phyloP scores from a whole-genome alignment of 2,797 vertebrate species.

The Pseudochirops corinnae region DNA sequence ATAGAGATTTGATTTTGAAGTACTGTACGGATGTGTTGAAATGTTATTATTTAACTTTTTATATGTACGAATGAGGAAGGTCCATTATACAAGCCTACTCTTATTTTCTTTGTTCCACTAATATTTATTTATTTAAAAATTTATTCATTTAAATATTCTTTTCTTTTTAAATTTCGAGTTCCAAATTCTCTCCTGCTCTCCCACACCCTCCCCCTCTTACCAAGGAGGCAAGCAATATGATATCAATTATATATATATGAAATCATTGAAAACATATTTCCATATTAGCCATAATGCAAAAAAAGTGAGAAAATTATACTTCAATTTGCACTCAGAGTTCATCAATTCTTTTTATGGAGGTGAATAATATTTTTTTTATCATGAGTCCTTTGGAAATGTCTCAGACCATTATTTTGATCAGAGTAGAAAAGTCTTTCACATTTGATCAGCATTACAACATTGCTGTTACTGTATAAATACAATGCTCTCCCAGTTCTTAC shows the following conservation, averaged over 20 bases:
- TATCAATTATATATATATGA: background rate
- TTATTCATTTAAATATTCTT: background rate
- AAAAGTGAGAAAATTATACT: background rate
- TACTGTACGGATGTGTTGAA: background rate
- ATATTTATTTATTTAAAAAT: background rate
- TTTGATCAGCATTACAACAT: background rate
- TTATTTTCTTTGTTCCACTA: background rate
- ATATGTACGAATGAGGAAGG: background rate
- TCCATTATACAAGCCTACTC: background rate
- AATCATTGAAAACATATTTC: background rate
- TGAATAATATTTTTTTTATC: background rate
- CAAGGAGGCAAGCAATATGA: background rate
- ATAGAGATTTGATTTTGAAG: background rate
- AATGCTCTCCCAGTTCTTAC: background rate
- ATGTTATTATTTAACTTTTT: background rate
- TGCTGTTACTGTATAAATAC: background rate
- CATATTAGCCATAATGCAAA: background rate
- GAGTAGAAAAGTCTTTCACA: background rate
- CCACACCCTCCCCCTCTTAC: too few species aligned
- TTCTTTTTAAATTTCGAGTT: background rate
- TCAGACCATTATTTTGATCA: background rate
- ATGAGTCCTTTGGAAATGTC: background rate
- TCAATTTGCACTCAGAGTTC: background rate
- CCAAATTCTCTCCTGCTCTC: background rate
- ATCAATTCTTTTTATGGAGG: background rate